Conservation (phyloP, 2,113 vertebrate species). For the Ascaphus truei region DNA sequence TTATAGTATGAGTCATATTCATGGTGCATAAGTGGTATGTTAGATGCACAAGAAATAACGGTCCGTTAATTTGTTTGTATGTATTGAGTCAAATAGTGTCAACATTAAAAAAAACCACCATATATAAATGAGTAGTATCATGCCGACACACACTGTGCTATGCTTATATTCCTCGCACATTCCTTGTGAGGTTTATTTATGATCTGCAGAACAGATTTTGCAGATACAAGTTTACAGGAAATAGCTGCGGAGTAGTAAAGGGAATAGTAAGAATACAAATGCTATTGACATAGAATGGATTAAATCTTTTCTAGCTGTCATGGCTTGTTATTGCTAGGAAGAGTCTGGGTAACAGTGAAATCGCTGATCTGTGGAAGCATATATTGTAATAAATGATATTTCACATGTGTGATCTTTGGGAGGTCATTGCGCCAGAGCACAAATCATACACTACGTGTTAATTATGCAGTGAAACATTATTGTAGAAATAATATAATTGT, state of each 20-base stretch:
- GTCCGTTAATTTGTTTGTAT: neutral
- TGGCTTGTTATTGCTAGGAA: slow-evolving; percentile 40
- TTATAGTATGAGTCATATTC: no score
- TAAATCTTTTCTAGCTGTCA: slow-evolving; percentile 43
- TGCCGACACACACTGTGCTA: slow-evolving; percentile 33
- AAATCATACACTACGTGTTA: no score
- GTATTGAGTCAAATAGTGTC: neutral
- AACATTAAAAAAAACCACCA: no score
- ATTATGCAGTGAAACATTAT: no score
- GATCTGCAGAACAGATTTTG: slow-evolving; percentile 44
- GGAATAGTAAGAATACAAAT: slow-evolving; percentile 47
- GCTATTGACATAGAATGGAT: slow-evolving; percentile 36
- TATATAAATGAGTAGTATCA: no score
- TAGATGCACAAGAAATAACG: neutral
- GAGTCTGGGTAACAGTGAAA: slow-evolving; percentile 9
- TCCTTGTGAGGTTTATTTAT: slow-evolving; percentile 44
- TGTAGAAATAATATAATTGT: no score
- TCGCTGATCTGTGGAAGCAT: neutral
- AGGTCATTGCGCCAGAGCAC: no score
- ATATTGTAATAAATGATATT: no score
- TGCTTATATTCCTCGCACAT: slow-evolving; percentile 43
- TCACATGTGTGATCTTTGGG: no score
- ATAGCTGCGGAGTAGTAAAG: slow-evolving; percentile 40
- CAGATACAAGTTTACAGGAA: slow-evolving; percentile 47
- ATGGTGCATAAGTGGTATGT: no score